phyloP scores from a whole-genome alignment of 2,797 vertebrate genomes.

The Anabas testudineus region DNA sequence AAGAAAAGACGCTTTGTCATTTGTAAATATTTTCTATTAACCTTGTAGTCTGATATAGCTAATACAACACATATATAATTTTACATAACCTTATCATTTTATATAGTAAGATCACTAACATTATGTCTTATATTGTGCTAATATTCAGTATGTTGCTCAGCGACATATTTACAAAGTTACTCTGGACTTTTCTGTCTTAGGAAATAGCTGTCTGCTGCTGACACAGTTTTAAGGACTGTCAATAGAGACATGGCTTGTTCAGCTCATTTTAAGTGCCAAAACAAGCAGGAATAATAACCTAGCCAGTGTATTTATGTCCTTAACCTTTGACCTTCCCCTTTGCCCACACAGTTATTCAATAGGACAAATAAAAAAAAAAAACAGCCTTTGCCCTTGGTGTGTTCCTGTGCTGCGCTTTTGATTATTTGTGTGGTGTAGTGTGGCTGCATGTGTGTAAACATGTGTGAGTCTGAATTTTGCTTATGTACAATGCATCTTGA shows the following conservation, averaged over 20 bases:
- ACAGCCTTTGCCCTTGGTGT: constrained; percentile 43
- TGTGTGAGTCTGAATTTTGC: constrained; percentile 44
- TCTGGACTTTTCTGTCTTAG: constrained; percentile 10
- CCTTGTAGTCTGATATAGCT: neutral
- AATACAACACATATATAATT: neutral
- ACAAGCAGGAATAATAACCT: constrained; percentile 51
- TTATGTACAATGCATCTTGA: constrained; percentile 57
- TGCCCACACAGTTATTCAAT: constrained; percentile 29
- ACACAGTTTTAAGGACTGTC: constrained; percentile 30
- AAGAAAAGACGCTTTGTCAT: constrained; percentile 10
- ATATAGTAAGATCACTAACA: neutral
- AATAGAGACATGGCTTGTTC: constrained; percentile 32
- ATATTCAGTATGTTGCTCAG: neutral
- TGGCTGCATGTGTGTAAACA: constrained; percentile 22
- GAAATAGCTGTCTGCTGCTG: neutral
- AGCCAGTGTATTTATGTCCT: constrained; percentile 48
- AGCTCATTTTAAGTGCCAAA: constrained; percentile 43
- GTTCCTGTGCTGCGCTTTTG: constrained; percentile 34
- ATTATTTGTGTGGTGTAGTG: constrained; percentile 26
- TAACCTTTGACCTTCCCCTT: constrained; percentile 55
- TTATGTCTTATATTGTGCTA: neutral
- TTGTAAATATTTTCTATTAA: constrained; percentile 11
- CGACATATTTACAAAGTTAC: neutral
- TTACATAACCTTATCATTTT: too few species aligned
- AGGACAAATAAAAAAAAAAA: constrained; percentile 28